A percentile compares a stretch with the other conserved stretches of the same genome.
Evolutionary conservation across 2,113 vertebrate species (phyloP).

Genomic region (Scytalopus superciliaris): DNA sequence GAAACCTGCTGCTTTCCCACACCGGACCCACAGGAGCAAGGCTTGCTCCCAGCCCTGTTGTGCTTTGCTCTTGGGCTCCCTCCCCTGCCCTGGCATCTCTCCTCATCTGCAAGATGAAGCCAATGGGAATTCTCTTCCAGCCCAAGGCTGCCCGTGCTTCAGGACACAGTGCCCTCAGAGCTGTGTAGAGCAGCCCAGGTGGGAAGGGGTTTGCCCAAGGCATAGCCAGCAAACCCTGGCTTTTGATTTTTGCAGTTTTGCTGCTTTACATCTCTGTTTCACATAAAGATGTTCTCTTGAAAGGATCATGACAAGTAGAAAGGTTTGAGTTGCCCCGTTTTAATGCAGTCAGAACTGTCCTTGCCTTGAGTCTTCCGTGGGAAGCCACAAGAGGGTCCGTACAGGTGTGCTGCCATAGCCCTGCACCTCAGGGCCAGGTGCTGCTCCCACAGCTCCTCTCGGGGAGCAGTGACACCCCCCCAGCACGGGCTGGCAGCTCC

Average conservation of each 20-base stretch:
- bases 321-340: not conserved
- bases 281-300: rapidly evolving
- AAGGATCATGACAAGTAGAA: rapidly evolving
- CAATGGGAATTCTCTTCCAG: not conserved
- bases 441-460: not conserved
- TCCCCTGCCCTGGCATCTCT: not conserved
- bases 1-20: rapidly evolving
- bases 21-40: not conserved
- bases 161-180: not conserved
- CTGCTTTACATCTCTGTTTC: not conserved
- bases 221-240: not conserved
- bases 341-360: rapidly evolving
- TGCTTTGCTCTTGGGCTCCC: not conserved
- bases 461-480: not conserved
- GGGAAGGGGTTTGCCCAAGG: not conserved
- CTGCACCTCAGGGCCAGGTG: rapidly evolving
- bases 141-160: rapidly evolving
- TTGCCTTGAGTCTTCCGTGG: not conserved
- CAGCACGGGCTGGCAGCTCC: not conserved
- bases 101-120: not conserved
- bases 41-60: not conserved
- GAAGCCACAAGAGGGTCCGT: rapidly evolving
- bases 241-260: not conserved
- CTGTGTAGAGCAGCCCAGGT: rapidly evolving
- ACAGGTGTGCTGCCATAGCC: rapidly evolving